Conservation (phyloP, 2,797 vertebrate genomes). For the Acanthurus tractus region DNA sequence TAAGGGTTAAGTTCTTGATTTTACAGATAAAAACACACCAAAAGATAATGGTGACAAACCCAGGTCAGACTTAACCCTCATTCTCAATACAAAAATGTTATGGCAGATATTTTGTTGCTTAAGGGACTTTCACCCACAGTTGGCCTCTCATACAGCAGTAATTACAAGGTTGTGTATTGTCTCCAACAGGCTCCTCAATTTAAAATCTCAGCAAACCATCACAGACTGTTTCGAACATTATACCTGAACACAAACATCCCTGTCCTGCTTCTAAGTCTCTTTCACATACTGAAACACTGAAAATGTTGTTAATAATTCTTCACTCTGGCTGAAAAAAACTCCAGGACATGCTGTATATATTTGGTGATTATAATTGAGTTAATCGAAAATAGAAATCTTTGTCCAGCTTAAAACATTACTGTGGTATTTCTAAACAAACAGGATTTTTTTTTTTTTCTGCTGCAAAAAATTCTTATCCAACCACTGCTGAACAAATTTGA, state of each 20-base stretch:
- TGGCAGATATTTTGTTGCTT: constrained; percentile 19
- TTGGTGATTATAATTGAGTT: background rate
- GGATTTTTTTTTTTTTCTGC: no score
- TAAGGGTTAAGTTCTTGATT: background rate
- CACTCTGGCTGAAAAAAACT: background rate
- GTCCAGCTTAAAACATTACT: background rate
- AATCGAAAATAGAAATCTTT: background rate
- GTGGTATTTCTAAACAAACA: background rate
- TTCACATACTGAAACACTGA: background rate
- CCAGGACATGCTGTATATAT: background rate
- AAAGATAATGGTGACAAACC: background rate
- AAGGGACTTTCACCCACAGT: constrained; percentile 17
- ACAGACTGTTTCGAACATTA: constrained; percentile 3
- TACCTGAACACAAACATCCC: constrained; percentile 7
- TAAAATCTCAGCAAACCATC: constrained; percentile 21
- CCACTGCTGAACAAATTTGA: background rate
- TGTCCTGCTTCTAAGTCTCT: background rate
- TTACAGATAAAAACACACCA: constrained; percentile 10
- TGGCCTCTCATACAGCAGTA: constrained; percentile 1
- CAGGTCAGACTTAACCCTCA: constrained; percentile 3
- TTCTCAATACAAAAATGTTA: background rate
- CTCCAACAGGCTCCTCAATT: constrained; percentile 22
- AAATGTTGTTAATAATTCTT: background rate
- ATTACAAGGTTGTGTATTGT: background rate
- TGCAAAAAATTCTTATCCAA: background rate